These are phyloP conservation scores for Ophioderma brevispina DNA, from an alignment of 35 echinoderm and acorn worm species.

Conservation along the genomic window DNA sequence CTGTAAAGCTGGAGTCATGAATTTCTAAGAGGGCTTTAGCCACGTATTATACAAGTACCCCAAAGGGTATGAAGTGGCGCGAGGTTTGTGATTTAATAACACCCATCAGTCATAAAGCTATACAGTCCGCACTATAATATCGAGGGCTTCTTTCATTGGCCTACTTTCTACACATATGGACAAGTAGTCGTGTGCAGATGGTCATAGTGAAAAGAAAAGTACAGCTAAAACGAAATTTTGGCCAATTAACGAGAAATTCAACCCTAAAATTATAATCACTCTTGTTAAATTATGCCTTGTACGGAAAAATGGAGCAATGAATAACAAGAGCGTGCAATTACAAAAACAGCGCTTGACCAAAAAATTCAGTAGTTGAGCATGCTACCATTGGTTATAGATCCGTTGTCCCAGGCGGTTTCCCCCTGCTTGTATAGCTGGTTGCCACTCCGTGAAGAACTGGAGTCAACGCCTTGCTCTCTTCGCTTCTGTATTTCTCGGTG, in stretches of 20 bases:
- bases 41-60: neutral
- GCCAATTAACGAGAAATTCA: conserved; percentile 1
- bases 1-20: neutral
- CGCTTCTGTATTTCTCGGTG: neutral
- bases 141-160: neutral
- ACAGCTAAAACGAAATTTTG: neutral
- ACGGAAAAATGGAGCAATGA: neutral
- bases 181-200: neutral
- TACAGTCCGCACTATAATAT: neutral
- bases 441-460: conserved; percentile 15
- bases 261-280: neutral
- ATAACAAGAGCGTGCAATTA: too few species aligned
- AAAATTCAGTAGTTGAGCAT: neutral
- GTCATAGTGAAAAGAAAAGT: neutral
- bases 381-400: conserved; percentile 34
- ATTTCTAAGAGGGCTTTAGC: conserved; percentile 4
- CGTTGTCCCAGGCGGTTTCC: conserved; percentile 48
- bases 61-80: neutral
- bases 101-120: neutral
- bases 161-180: too few species aligned
- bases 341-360: neutral
- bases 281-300: neutral
- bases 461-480: conserved; percentile 8
- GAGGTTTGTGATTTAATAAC: conserved; percentile 16
- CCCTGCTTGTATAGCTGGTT: conserved; percentile 66